Conservation (phyloP, 2,888 invertebrate genomes). For the Tachina fera region DNA sequence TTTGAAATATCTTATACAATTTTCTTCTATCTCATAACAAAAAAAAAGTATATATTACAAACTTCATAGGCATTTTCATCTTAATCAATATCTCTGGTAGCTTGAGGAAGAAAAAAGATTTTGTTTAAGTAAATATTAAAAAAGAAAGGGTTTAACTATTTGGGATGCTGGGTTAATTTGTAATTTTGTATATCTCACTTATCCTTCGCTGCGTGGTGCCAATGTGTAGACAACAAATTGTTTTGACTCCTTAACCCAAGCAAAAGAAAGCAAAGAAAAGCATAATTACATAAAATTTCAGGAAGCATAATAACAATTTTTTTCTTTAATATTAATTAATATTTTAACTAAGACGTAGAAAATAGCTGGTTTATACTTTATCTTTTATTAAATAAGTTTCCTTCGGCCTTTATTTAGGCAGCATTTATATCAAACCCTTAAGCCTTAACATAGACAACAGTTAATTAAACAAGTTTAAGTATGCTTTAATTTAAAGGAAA, state of each 20-base stretch:
- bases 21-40: neutral
- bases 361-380: neutral
- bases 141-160: constrained; percentile 3
- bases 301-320: neutral
- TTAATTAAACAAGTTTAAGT: constrained; percentile 3
- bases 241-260: neutral
- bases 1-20: neutral
- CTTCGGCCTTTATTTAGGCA: constrained; percentile 31
- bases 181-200: neutral
- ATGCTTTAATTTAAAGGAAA: neutral
- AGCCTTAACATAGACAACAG: constrained; percentile 37
- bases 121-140: constrained; percentile 4
- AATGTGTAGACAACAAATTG: constrained; percentile 21
- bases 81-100: constrained; percentile 11
- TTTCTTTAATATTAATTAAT: constrained; percentile 40
- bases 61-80: neutral
- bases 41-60: neutral
- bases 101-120: neutral
- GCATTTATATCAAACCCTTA: neutral
- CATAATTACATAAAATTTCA: constrained; percentile 9
- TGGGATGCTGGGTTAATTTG: constrained; percentile 6
- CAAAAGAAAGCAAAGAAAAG: neutral
- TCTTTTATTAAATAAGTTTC: neutral
- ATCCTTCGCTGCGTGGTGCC: constrained; percentile 11
- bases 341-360: neutral